Conservation (phyloP, 2,888 invertebrate species). For the Lithosia quadra region DNA sequence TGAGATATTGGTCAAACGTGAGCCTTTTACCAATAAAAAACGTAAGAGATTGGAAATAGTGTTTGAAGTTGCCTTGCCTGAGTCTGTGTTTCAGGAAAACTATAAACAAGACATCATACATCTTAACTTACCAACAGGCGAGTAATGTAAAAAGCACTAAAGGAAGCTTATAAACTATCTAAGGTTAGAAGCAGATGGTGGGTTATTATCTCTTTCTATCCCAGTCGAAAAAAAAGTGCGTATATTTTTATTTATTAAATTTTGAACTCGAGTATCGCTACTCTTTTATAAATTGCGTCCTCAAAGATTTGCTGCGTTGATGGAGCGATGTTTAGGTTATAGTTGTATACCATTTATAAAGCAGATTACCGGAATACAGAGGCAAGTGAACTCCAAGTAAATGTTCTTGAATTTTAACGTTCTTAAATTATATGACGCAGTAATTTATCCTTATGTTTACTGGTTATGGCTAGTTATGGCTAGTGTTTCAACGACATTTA, state of each 20-base stretch:
- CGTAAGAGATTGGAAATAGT: too few relatives aligned
- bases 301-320: slow-evolving; percentile 52
- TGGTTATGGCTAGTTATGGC: not conserved
- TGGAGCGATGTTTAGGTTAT: slow-evolving; percentile 56
- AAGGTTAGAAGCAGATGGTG: too few relatives aligned
- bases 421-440: slow-evolving; percentile 16
- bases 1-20: too few relatives aligned
- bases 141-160: too few relatives aligned
- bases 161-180: too few relatives aligned
- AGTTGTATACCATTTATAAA: slow-evolving; percentile 53
- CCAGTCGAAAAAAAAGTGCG: not conserved
- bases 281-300: slow-evolving; percentile 29
- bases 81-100: too few relatives aligned
- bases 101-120: too few relatives aligned
- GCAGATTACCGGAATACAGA: slow-evolving; percentile 50
- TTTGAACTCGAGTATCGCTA: slow-evolving; percentile 25
- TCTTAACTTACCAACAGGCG: too few relatives aligned
- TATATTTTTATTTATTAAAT: not conserved
- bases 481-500: not conserved
- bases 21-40: too few relatives aligned
- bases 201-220: not conserved
- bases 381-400: slow-evolving; percentile 36
- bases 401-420: slow-evolving; percentile 37
- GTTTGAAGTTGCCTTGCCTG: too few relatives aligned
- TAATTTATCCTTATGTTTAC: slow-evolving; percentile 8